phyloP scores from a whole-genome alignment of 2,888 invertebrate genomes.

The Xylota sylvarum region DNA sequence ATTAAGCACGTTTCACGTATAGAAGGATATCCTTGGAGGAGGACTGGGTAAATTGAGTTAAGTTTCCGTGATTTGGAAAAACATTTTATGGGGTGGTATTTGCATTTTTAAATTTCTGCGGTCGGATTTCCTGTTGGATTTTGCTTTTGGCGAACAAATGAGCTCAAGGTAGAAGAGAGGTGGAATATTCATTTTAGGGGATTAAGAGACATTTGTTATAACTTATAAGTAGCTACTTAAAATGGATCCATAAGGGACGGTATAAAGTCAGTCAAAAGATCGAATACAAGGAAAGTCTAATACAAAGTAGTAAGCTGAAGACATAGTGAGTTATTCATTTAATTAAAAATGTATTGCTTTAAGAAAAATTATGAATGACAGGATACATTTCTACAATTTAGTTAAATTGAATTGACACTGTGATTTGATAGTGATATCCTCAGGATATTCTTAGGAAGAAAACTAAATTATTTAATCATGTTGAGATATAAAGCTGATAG shows the following conservation, averaged over 20 bases:
- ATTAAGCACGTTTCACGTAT: constrained; percentile 23
- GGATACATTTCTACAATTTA: no score
- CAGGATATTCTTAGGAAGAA: no score
- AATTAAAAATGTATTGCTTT: no score
- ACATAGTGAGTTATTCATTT: no score
- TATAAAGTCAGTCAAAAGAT: no score
- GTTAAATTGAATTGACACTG: no score
- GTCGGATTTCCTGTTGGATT: constrained; percentile 38
- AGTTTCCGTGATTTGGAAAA: constrained; percentile 57
- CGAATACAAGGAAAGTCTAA: no score
- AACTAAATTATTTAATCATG: no score
- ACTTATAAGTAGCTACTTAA: background rate
- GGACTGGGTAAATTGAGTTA: constrained; percentile 54
- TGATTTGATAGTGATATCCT: no score
- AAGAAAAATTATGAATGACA: no score
- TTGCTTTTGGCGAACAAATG: constrained; percentile 5
- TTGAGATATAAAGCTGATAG: no score
- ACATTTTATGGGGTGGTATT: constrained; percentile 40
- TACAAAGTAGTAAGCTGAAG: no score
- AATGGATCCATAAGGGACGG: background rate
- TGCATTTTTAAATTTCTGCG: constrained; percentile 42
- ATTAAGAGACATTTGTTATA: background rate
- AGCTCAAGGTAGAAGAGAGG: background rate
- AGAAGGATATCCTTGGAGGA: constrained; percentile 1
- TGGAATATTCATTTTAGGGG: background rate